Evolutionary conservation across 2,113 vertebrate species (phyloP).

Genomic region (Cheirogaleus medius): DNA sequence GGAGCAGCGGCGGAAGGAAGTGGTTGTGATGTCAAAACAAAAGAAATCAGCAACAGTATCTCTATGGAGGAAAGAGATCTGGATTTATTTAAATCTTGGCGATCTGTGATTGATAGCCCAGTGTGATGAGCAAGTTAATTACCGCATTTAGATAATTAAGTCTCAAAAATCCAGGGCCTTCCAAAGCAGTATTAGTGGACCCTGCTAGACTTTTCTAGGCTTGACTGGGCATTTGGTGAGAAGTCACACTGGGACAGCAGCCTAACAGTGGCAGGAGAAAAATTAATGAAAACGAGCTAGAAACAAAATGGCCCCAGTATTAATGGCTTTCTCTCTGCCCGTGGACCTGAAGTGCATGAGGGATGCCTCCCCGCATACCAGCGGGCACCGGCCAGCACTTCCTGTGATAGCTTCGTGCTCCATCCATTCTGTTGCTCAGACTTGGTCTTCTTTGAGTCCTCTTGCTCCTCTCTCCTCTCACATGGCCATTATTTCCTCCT

Average conservation of each 20-base stretch:
- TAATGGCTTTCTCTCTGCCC: background rate
- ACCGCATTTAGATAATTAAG: constrained; percentile 38
- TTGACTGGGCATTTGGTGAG: constrained; percentile 43
- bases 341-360: background rate
- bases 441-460: background rate
- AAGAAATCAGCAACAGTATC: background rate
- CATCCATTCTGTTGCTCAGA: background rate
- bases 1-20: constrained; percentile 55
- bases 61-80: background rate
- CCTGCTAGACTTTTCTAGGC: constrained; percentile 6
- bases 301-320: background rate
- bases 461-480: background rate
- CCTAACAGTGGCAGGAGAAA: background rate
- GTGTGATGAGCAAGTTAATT: constrained; percentile 57
- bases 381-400: background rate
- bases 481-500: background rate
- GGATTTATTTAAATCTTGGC: background rate
- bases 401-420: background rate
- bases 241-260: background rate
- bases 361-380: background rate
- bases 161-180: constrained; percentile 57
- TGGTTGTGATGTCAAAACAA: constrained; percentile 58
- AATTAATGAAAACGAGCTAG: background rate
- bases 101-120: constrained; percentile 61
- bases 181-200: constrained; percentile 60